These are phyloP conservation scores for Columba livia DNA, from an alignment of 2,113 vertebrate species.

Conservation along the genomic window DNA sequence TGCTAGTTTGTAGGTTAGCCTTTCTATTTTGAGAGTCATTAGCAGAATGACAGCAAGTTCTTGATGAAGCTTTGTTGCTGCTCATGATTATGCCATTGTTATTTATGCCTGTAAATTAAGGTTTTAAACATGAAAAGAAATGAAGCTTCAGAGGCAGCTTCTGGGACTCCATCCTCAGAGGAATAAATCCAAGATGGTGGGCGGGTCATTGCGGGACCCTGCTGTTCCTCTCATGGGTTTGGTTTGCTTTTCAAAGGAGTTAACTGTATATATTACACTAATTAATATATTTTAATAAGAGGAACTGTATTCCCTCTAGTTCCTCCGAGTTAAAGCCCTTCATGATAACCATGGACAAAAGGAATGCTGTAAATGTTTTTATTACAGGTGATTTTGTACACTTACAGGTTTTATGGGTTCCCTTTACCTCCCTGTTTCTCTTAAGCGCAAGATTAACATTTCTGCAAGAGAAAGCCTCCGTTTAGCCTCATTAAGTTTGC, in stretches of 20 bases:
- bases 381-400: background rate
- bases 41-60: background rate
- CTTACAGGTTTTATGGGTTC: background rate
- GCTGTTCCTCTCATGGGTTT: slow-evolving; percentile 56
- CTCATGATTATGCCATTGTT: slow-evolving; percentile 17
- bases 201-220: slow-evolving; percentile 55
- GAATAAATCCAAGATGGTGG: slow-evolving; percentile 64
- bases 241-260: slow-evolving; percentile 53
- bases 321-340: slow-evolving; percentile 26
- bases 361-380: slow-evolving; percentile 29
- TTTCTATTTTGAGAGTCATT: background rate
- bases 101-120: slow-evolving; percentile 36
- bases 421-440: background rate
- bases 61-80: background rate
- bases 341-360: background rate
- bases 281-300: slow-evolving; percentile 70
- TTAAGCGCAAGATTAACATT: slow-evolving; percentile 30
- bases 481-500: slow-evolving; percentile 61
- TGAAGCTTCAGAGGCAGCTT: slow-evolving; percentile 46
- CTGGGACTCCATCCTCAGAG: slow-evolving; percentile 51
- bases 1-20: background rate
- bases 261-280: slow-evolving; percentile 59
- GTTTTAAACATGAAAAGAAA: slow-evolving; percentile 56
- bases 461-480: background rate
- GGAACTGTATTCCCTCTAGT: slow-evolving; percentile 47